Conservation (phyloP, 1,140 invertebrate genomes). For the Stegodyphus dumicola region DNA sequence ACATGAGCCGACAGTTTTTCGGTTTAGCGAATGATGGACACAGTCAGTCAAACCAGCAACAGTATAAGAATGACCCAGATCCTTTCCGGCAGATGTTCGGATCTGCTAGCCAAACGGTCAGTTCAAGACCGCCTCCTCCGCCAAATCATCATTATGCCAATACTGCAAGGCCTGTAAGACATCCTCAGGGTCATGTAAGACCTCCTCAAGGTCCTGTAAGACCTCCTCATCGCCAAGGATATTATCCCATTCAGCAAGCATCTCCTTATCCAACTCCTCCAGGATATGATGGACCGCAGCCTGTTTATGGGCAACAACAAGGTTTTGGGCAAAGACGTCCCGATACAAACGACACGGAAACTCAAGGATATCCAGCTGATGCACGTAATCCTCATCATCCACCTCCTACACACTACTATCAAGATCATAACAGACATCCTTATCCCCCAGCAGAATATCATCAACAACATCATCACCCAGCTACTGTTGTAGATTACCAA, state of each 20-base stretch:
- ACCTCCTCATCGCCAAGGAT: conserved; percentile 33
- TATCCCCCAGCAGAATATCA: conserved; percentile 13
- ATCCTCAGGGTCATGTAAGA: not conserved
- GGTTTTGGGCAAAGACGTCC: conserved; percentile 37
- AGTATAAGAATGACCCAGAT: not conserved
- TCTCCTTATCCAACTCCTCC: not conserved
- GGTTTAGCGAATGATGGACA: conserved; percentile 14
- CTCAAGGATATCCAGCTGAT: conserved; percentile 22
- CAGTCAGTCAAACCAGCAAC: not conserved
- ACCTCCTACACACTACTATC: not conserved
- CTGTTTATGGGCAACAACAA: conserved; percentile 35
- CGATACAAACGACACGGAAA: conserved; percentile 37
- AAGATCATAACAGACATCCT: not conserved
- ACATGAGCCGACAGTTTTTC: conserved; percentile 52
- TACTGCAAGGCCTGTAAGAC: not conserved
- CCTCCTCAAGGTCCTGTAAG: not conserved
- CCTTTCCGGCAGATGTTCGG: conserved; percentile 54
- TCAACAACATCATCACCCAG: conserved; percentile 15
- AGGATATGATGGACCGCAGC: conserved; percentile 29
- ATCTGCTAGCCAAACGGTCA: conserved; percentile 13
- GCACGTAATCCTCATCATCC: not conserved
- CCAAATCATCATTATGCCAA: not conserved
- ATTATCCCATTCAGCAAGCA: conserved; percentile 7
- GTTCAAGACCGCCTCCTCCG: not conserved
- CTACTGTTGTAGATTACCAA: conserved; percentile 29